Evolutionary conservation across 1,140 invertebrate species (phyloP).

Genomic region (Papilio polyxenes): DNA sequence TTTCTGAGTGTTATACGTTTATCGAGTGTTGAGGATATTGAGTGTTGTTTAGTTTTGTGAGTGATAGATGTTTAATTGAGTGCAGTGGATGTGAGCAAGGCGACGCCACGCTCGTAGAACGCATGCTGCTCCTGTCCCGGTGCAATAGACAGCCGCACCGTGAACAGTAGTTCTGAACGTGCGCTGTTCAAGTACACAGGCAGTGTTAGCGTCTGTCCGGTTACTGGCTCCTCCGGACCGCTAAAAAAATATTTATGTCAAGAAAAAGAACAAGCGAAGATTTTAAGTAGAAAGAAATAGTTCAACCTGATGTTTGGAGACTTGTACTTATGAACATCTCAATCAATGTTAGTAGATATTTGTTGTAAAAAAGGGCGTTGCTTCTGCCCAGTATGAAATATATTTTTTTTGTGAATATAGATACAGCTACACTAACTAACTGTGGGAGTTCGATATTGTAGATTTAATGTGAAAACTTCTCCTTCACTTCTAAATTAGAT

Average conservation of each 20-base stretch:
- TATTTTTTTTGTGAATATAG: too few relatives aligned
- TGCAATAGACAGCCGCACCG: conserved; percentile 95
- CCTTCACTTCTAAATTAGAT: too few relatives aligned
- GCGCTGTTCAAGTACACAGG: conserved; percentile 99
- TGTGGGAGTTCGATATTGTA: too few relatives aligned
- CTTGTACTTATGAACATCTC: too few relatives aligned
- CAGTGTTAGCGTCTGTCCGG: conserved; percentile 85
- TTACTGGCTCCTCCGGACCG: conserved; percentile 62
- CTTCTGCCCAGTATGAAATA: too few relatives aligned
- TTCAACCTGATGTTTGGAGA: too few relatives aligned
- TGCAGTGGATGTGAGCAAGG: conserved; percentile 94
- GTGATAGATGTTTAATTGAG: conserved; percentile 83
- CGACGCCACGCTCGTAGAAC: conserved; percentile 99
- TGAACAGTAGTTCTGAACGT: conserved; percentile 96
- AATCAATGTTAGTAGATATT: too few relatives aligned
- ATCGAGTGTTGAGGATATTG: neutral
- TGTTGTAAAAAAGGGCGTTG: too few relatives aligned
- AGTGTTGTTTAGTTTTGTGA: neutral
- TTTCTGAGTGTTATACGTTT: neutral
- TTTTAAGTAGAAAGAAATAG: too few relatives aligned
- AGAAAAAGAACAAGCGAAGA: neutral
- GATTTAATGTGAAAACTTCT: too few relatives aligned
- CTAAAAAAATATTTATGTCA: conserved; percentile 46
- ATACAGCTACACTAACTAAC: too few relatives aligned
- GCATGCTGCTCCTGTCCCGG: conserved; percentile 92